Percentiles rank a stretch among this genome's conserved stretches.
These are phyloP conservation scores for Ammodytes dubius DNA, from an alignment of 2,113 vertebrate genomes.

Conservation along the genomic window DNA sequence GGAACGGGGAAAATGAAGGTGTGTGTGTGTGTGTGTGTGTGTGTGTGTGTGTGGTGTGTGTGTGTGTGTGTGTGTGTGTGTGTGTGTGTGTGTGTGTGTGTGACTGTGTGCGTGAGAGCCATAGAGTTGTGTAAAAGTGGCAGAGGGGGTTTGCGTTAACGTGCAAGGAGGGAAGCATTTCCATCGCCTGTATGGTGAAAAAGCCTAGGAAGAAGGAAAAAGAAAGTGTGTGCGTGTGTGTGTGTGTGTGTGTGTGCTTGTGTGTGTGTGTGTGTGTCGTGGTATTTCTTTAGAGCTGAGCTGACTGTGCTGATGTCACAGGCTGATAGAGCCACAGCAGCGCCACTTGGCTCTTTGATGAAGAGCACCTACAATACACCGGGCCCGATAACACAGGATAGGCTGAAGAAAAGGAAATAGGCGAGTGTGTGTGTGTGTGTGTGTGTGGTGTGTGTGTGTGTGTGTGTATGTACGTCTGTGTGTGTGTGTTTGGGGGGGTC, in stretches of 20 bases:
- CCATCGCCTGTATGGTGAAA: slow-evolving; percentile 28
- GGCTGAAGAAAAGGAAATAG: slow-evolving; percentile 52
- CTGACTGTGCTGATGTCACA: slow-evolving; percentile 75
- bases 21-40: not conserved
- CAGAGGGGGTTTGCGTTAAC: not conserved
- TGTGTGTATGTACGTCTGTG: not conserved
- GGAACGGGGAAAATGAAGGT: not conserved
- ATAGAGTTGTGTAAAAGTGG: not conserved
- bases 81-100: not conserved
- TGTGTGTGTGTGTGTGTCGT: slow-evolving; percentile 45
- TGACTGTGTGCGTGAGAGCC: not conserved
- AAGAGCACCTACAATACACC: slow-evolving; percentile 60
- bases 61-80: not conserved
- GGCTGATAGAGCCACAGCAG: slow-evolving; percentile 67
- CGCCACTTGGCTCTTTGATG: slow-evolving; percentile 62
- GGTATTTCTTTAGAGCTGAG: slow-evolving; percentile 56
- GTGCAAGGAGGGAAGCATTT: slow-evolving; percentile 26
- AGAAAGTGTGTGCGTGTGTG: slow-evolving; percentile 16
- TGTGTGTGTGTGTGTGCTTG: slow-evolving; percentile 38
- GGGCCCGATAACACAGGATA: slow-evolving; percentile 58
- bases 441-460: slow-evolving; percentile 25
- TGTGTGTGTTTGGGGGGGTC: slow-evolving; percentile 44
- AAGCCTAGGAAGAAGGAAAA: slow-evolving; percentile 33
- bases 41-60: not conserved
- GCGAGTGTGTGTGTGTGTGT: slow-evolving; percentile 16